Percentiles rank a stretch among this genome's conserved stretches.
These are phyloP conservation scores for Enteromius afrohamiltoni DNA, from an alignment of 2,797 vertebrate species.

Conservation along the genomic window DNA sequence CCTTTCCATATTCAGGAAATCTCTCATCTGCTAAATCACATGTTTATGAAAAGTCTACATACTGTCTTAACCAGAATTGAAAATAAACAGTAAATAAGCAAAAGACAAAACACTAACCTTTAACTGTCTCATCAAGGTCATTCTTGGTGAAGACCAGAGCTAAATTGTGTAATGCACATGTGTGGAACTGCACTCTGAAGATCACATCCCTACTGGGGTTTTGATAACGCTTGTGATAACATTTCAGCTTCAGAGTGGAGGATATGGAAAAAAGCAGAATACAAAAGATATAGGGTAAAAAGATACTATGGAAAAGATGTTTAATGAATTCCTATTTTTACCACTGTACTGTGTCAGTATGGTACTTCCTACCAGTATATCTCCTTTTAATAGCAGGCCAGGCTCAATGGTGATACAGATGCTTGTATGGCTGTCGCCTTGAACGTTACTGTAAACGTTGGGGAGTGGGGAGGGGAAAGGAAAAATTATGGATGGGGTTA, in stretches of 20 bases:
- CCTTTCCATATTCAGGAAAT: conserved; percentile 95
- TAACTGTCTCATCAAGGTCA: conserved; percentile 93
- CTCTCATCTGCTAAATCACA: conserved; percentile 84
- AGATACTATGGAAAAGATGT: neutral
- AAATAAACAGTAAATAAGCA: conserved; percentile 5
- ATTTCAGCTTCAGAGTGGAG: conserved; percentile 83
- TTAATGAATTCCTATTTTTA: neutral
- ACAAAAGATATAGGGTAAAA: neutral
- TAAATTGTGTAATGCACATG: conserved; percentile 93
- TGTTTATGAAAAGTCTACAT: conserved; percentile 4
- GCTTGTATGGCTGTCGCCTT: conserved; percentile 93
- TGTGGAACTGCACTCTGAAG: conserved; percentile 97
- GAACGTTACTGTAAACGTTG: conserved; percentile 91
- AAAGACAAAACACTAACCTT: conserved; percentile 76
- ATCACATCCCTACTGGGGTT: conserved; percentile 89
- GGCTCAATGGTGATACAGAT: conserved; percentile 97
- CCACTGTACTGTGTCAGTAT: neutral
- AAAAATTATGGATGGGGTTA: neutral
- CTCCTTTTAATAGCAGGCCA: conserved; percentile 90
- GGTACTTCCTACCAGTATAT: conserved; percentile 86
- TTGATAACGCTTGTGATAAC: conserved; percentile 94
- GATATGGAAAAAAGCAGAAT: neutral
- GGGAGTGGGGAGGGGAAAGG: neutral
- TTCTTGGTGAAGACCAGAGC: conserved; percentile 92
- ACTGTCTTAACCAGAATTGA: neutral